phyloP scores from a whole-genome alignment of 53 echinoderm and acorn worm genomes.

The Paracentrotus lividus region DNA sequence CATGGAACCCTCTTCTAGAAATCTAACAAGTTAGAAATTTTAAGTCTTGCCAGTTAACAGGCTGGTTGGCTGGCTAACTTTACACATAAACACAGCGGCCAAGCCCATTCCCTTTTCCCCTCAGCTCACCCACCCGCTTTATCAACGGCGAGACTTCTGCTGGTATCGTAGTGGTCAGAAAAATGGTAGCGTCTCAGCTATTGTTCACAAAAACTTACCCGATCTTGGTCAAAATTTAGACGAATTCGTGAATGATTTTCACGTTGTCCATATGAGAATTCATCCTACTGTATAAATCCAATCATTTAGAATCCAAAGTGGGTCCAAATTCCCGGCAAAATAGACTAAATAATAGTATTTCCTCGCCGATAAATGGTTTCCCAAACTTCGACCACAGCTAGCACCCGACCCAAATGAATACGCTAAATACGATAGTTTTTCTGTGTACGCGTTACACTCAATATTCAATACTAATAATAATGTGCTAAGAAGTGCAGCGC shows the following conservation, averaged over 20 bases:
- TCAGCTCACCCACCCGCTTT: not conserved
- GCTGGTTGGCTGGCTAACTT: too few relatives aligned
- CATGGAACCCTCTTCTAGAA: too few relatives aligned
- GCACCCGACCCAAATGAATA: not conserved
- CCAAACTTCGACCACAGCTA: not conserved
- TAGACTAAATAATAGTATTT: not conserved
- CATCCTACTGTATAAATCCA: slow-evolving; percentile 6
- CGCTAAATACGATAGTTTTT: not conserved
- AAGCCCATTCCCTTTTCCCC: not conserved
- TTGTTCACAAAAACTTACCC: not conserved
- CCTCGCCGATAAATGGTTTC: slow-evolving; percentile 27
- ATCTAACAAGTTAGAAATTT: too few relatives aligned
- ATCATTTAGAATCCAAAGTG: slow-evolving; percentile 33
- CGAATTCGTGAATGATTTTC: not conserved
- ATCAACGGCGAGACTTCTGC: not conserved
- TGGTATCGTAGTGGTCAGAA: slow-evolving; percentile 6
- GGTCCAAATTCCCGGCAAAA: not conserved
- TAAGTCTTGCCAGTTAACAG: too few relatives aligned
- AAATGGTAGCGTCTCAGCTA: not conserved
- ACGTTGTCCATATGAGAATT: not conserved
- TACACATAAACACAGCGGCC: not conserved
- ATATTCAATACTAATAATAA: not conserved
- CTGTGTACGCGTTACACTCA: too few relatives aligned
- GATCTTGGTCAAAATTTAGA: not conserved
- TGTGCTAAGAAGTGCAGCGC: not conserved